A percentile compares a stretch with the other conserved stretches of the same genome.
These are phyloP conservation scores for Gadopsis marmoratus DNA, from an alignment of 2,797 vertebrate species.

Conservation along the genomic window DNA sequence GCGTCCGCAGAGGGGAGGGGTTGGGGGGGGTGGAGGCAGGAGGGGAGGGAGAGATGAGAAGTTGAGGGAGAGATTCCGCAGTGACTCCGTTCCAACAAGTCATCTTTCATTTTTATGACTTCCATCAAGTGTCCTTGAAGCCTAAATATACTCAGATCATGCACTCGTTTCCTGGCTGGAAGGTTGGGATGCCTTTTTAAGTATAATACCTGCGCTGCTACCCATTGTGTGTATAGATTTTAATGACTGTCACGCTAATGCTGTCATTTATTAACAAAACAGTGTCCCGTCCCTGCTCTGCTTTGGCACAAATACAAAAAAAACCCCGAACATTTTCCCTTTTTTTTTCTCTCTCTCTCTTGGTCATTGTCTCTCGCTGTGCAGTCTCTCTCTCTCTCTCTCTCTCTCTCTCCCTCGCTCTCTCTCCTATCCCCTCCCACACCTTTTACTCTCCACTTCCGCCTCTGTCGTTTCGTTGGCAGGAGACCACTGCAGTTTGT, in stretches of 20 bases:
- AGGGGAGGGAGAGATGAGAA: constrained; percentile 47
- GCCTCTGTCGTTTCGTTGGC: constrained; percentile 52
- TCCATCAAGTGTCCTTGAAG: constrained; percentile 83
- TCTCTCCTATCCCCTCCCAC: constrained; percentile 12
- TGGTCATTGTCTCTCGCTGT: constrained; percentile 21
- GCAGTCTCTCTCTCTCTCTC: background rate
- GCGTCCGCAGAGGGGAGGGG: constrained; percentile 69
- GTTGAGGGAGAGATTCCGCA: constrained; percentile 77
- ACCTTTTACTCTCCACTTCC: constrained; percentile 35
- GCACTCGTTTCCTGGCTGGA: constrained; percentile 57
- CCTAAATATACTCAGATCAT: constrained; percentile 71
- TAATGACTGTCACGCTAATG: constrained; percentile 46
- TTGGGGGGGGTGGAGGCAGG: background rate
- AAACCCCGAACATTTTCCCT: constrained; percentile 13
- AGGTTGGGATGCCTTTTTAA: constrained; percentile 57
- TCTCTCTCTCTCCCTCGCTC: background rate
- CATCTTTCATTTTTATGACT: constrained; percentile 84
- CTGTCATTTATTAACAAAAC: constrained; percentile 49
- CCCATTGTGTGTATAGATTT: constrained; percentile 42
- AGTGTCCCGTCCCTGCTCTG: constrained; percentile 19
- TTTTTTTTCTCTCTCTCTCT: constrained; percentile 1
- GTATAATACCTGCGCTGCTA: constrained; percentile 29
- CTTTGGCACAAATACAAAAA: constrained; percentile 61
- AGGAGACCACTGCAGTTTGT: constrained; percentile 63
- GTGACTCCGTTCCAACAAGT: constrained; percentile 79